Percentiles rank a stretch among this genome's conserved stretches.
Evolutionary conservation across 2,113 vertebrate species (phyloP).

Genomic region (Hassar affinis): DNA sequence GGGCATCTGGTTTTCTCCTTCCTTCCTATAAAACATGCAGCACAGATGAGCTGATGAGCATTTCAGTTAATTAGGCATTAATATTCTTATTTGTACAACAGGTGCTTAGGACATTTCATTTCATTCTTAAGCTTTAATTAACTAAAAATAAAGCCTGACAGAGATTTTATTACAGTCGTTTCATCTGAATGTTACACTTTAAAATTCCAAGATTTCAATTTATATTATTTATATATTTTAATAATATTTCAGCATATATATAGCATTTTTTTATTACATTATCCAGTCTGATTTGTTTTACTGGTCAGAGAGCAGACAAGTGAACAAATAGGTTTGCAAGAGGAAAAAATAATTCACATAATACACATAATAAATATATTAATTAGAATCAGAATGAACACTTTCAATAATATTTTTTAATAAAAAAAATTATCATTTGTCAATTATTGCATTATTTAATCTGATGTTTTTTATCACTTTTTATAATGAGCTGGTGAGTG

Average conservation of each 20-base stretch:
- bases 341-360: background rate
- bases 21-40: background rate
- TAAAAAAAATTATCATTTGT: no score
- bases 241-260: no score
- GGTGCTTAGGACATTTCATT: background rate
- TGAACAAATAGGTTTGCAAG: background rate
- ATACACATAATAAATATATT: no score
- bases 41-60: no score
- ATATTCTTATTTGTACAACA: conserved; percentile 12
- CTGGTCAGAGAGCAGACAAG: background rate
- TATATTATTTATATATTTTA: background rate
- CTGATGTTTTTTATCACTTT: background rate
- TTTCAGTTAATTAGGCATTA: background rate
- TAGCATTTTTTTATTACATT: no score
- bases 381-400: background rate
- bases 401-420: background rate
- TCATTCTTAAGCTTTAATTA: background rate
- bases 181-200: background rate
- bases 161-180: background rate
- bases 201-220: background rate
- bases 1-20: background rate
- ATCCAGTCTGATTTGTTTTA: no score
- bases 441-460: no score
- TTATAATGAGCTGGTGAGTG: background rate
- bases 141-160: background rate